A percentile compares a stretch with the other conserved stretches of the same genome.
Evolutionary conservation across 1,140 invertebrate species (phyloP).

Genomic region (Rhopalosiphum maidis): DNA sequence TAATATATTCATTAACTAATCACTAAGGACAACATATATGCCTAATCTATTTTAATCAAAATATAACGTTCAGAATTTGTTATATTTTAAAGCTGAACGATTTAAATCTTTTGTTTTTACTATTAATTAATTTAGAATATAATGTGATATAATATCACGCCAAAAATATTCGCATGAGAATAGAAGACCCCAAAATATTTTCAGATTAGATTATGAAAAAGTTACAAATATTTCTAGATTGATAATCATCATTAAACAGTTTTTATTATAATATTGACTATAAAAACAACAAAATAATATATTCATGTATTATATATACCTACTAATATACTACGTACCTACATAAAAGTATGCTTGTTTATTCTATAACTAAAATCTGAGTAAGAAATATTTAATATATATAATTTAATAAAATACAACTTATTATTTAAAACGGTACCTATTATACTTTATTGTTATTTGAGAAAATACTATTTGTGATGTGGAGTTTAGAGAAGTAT

Average conservation of each 20-base stretch:
- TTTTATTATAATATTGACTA: background rate
- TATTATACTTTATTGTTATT: no score
- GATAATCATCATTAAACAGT: background rate
- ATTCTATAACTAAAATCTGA: background rate
- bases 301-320: background rate
- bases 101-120: background rate
- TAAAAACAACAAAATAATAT: background rate
- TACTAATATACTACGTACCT: background rate
- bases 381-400: background rate
- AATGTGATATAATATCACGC: background rate
- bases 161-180: background rate
- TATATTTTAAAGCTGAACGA: background rate
- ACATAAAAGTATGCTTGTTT: no score
- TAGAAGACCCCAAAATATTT: background rate
- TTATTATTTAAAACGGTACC: no score
- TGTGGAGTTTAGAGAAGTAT: background rate
- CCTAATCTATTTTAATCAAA: background rate
- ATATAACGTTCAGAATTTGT: background rate
- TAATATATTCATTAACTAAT: constrained; percentile 34
- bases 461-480: background rate
- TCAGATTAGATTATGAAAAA: background rate
- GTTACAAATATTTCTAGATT: background rate
- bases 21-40: background rate
- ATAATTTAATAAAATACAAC: background rate
- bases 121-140: background rate